Evolutionary conservation across 2,797 vertebrate genomes (phyloP), one percentile per base, ranked within the genome.

Genomic region (Anisognathus igniventris): DNA sequence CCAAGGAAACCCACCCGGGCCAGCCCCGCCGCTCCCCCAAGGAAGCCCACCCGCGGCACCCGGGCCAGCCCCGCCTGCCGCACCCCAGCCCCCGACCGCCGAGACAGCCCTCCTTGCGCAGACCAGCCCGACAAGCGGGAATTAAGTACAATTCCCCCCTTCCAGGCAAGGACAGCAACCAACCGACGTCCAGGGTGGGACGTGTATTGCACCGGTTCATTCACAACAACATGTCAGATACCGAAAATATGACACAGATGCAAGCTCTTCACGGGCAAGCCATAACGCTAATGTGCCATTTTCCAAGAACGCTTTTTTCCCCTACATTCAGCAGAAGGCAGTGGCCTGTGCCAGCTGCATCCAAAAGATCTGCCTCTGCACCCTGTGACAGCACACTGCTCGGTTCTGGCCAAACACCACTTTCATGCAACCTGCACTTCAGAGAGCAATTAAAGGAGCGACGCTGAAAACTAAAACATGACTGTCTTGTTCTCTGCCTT

Each of bases 401-500:
- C 58, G 0, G 28, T 1, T 14, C 62, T 6, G 39, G 50, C 8
- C 74, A 20, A 31, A 28, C 28, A 12, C 77, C 61, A 40, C 28
- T 5, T 42, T 11, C 79, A 17, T 0, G 8, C 72, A 51, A 31
- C 40, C 42, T 33, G 44, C 33, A 16, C 53, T 76, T 66, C 65
- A 61, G 10, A 12, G 45, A 0, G 2, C 72, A 65, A 72, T 24
- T 67, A 54, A 40, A 89, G 30, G 23, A 73, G 16, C 5, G 33
- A 71, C 25, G 31, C 68, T 42, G 50, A 78, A 75, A 70, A 22
- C 21, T 6, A 25, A 39, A 78, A 20, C 20, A 44, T 20, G 21
- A 66, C 58, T 61, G 42, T 53, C 72, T 22, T 60, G 88, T 64
- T 88, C 89, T 94, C 25, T 61, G 62, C 67, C 61, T 95, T 94